These are phyloP conservation scores for Drosophila mojavensis DNA, from an alignment of 1,140 invertebrate genomes.

Conservation along the genomic window DNA sequence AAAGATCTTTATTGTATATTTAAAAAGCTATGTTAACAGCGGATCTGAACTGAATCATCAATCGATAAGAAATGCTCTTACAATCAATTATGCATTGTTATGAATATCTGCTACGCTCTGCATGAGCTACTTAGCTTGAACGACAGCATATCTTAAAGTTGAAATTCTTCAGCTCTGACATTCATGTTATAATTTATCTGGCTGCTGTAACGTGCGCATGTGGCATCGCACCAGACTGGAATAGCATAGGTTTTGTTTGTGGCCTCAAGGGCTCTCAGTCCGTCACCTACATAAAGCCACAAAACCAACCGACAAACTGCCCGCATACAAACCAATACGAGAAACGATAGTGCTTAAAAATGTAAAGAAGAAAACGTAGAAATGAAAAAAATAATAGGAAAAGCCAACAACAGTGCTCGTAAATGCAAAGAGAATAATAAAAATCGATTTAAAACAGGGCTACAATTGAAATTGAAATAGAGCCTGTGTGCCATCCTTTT, in stretches of 20 bases:
- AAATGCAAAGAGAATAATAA: slow-evolving; percentile 56
- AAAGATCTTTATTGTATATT: too few relatives aligned
- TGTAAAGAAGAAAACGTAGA: slow-evolving; percentile 21
- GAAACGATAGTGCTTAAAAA: slow-evolving; percentile 31
- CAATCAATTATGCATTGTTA: too few relatives aligned
- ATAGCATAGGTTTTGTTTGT: slow-evolving; percentile 39
- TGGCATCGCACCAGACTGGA: slow-evolving; percentile 1
- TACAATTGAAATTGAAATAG: slow-evolving; percentile 79
- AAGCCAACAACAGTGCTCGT: slow-evolving; percentile 26
- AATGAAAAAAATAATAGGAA: slow-evolving; percentile 15
- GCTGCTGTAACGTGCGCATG: neutral
- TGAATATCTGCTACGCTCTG: too few relatives aligned
- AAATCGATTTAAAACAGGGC: slow-evolving; percentile 81
- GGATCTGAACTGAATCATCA: too few relatives aligned
- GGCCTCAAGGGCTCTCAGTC: slow-evolving; percentile 34
- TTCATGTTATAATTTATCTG: slow-evolving; percentile 16
- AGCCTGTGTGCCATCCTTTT: slow-evolving; percentile 40
- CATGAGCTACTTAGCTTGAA: too few relatives aligned
- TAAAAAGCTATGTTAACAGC: too few relatives aligned
- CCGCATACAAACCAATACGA: slow-evolving; percentile 18
- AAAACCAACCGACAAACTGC: slow-evolving; percentile 35
- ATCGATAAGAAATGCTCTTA: too few relatives aligned
- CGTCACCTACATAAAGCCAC: slow-evolving; percentile 52
- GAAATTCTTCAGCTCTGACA: neutral
- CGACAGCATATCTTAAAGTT: neutral